Conservation (phyloP, 1,140 invertebrate genomes). For the Vanessa atalanta region DNA sequence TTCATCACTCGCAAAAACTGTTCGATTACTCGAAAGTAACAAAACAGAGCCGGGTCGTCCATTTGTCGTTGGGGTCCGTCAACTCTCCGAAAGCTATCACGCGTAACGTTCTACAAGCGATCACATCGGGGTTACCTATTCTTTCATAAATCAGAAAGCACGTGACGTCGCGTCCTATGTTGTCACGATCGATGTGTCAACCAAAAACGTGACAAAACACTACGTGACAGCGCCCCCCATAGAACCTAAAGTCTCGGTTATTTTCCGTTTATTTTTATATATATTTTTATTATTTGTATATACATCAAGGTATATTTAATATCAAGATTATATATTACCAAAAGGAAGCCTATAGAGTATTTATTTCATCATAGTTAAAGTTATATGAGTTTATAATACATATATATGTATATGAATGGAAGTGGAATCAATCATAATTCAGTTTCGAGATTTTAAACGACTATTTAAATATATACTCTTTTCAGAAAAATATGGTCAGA, state of each 20-base stretch:
- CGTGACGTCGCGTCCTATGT: conserved; percentile 25
- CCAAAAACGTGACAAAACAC: conserved; percentile 36
- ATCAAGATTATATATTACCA: too few relatives aligned
- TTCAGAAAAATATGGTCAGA: too few relatives aligned
- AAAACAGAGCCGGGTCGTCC: background rate
- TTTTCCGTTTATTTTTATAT: background rate
- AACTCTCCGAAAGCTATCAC: conserved; percentile 5
- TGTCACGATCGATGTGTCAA: conserved; percentile 20
- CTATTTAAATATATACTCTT: too few relatives aligned
- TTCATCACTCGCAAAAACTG: background rate
- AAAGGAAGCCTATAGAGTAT: too few relatives aligned
- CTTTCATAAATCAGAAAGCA: conserved; percentile 32
- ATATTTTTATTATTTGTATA: background rate
- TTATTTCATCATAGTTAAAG: too few relatives aligned
- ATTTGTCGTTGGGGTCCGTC: background rate
- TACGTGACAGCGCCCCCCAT: background rate
- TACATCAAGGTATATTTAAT: background rate
- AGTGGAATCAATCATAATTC: too few relatives aligned
- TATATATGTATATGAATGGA: too few relatives aligned
- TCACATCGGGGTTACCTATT: conserved; percentile 18
- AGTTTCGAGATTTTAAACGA: too few relatives aligned
- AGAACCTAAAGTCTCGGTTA: background rate
- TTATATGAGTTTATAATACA: too few relatives aligned
- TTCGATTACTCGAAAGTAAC: background rate
- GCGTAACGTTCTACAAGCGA: conserved; percentile 15